phyloP scores from a whole-genome alignment of 2,113 vertebrate species.

The Alligator mississippiensis region DNA sequence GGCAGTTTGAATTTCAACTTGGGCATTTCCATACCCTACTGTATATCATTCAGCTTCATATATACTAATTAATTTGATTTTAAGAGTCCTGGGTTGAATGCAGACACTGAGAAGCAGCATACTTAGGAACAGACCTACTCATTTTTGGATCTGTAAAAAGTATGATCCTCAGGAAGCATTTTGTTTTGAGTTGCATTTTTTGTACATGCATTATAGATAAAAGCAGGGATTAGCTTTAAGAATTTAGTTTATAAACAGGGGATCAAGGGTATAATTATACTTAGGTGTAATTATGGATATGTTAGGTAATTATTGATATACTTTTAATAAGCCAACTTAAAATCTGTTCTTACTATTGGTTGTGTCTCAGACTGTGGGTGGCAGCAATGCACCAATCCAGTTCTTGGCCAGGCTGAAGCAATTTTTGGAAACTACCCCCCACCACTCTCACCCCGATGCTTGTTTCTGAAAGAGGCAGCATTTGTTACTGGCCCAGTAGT shows the following conservation, averaged over 20 bases:
- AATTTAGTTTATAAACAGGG: background rate
- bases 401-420: background rate
- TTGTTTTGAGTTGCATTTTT: background rate
- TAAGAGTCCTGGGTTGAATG: background rate
- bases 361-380: conserved; percentile 55
- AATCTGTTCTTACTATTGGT: background rate
- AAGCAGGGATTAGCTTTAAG: background rate
- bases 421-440: conserved; percentile 12
- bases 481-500: conserved; percentile 47
- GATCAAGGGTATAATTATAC: background rate
- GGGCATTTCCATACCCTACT: background rate
- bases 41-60: background rate
- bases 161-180: background rate
- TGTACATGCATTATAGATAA: background rate
- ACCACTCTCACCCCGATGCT: conserved; percentile 19
- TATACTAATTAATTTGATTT: background rate
- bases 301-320: background rate
- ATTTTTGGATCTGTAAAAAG: background rate
- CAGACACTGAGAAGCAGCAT: rapidly evolving
- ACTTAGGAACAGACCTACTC: background rate
- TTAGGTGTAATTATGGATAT: background rate
- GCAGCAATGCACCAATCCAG: conserved; percentile 25
- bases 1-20: background rate
- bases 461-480: conserved; percentile 42
- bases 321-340: background rate